phyloP scores from a whole-genome alignment of 2,797 vertebrate genomes.

The Cynopterus sphinx region DNA sequence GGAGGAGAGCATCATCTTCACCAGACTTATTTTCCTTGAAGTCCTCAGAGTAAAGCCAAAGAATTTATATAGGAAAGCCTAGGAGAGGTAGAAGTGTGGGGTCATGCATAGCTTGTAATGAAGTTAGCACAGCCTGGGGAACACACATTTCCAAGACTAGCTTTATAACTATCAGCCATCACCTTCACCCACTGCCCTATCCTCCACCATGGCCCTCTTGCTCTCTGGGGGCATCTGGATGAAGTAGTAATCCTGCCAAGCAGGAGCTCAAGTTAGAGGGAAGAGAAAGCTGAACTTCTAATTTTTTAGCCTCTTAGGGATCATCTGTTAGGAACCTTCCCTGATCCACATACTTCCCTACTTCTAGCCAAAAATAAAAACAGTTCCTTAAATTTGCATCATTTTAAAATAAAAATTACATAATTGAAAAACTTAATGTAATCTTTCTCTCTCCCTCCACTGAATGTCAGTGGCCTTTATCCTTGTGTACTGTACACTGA shows the following conservation, averaged over 20 bases:
- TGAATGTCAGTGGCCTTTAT: background rate
- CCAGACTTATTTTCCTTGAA: background rate
- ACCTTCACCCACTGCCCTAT: background rate
- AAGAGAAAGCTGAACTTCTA: background rate
- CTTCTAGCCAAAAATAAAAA: background rate
- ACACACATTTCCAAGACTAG: background rate
- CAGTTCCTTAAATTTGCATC: background rate
- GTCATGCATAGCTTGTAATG: background rate
- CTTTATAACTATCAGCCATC: background rate
- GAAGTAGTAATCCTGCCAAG: background rate
- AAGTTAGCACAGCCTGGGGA: background rate
- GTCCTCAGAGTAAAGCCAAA: conserved; percentile 19
- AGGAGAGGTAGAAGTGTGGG: background rate
- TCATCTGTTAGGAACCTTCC: background rate
- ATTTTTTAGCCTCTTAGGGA: background rate
- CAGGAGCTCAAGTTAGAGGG: background rate
- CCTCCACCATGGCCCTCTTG: background rate
- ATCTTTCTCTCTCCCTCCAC: background rate
- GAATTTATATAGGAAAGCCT: conserved; percentile 60
- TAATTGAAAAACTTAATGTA: background rate
- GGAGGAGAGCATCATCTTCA: background rate
- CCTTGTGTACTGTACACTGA: background rate
- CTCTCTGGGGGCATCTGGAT: background rate
- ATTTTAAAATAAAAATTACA: background rate
- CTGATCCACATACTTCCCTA: background rate